Percentiles rank a stretch among this genome's conserved stretches.
These are phyloP conservation scores for Borostomias antarcticus DNA, from an alignment of 2,797 vertebrate species.

Conservation along the genomic window DNA sequence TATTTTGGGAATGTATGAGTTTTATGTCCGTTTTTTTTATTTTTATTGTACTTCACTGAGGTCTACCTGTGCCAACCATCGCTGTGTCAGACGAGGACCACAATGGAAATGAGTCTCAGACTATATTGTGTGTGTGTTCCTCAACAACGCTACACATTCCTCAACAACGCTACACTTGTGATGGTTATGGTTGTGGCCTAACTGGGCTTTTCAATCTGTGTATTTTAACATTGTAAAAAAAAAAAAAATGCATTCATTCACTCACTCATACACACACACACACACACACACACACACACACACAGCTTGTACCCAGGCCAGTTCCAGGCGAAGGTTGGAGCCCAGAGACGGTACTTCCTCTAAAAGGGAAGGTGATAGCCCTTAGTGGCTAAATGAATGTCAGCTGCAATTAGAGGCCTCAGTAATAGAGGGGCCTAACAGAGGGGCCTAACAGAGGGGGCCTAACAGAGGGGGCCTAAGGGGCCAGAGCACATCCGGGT, in stretches of 20 bases:
- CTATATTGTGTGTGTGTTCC: too few species aligned
- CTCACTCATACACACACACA: neutral
- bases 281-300: conserved; percentile 31
- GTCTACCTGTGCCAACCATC: too few species aligned
- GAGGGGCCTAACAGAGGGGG: conserved; percentile 69
- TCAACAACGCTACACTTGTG: too few species aligned
- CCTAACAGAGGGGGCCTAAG: conserved; percentile 60
- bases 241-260: conserved; percentile 25
- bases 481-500: conserved; percentile 63
- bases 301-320: conserved; percentile 2
- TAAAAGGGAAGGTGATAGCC: conserved; percentile 69
- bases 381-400: conserved; percentile 78
- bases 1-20: too few species aligned
- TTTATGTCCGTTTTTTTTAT: too few species aligned
- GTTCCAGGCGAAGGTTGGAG: conserved; percentile 35
- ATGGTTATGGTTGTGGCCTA: too few species aligned
- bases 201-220: too few species aligned
- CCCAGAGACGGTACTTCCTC: conserved; percentile 52
- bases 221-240: too few species aligned
- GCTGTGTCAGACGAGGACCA: too few species aligned
- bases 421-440: conserved; percentile 67
- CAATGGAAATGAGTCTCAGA: too few species aligned
- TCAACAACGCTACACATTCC: too few species aligned
- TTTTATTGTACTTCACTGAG: too few species aligned
- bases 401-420: conserved; percentile 77